phyloP scores from a whole-genome alignment of 1,140 invertebrate genomes.

The Rhizoglyphus robini region DNA sequence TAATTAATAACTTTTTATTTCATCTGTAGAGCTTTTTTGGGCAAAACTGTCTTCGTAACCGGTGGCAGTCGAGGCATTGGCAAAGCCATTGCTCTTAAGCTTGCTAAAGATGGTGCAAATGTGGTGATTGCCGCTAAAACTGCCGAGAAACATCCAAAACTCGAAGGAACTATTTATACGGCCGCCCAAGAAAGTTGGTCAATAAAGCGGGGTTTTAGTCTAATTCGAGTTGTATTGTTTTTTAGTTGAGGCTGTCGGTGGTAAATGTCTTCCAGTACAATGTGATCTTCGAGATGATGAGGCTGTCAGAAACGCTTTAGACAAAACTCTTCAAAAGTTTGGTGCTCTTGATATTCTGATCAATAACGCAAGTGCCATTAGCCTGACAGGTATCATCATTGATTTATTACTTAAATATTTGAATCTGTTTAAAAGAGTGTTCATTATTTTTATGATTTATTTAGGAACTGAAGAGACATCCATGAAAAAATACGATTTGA shows the following conservation, averaged over 20 bases:
- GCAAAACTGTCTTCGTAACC: slow-evolving; percentile 83
- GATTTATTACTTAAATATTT: too few species aligned
- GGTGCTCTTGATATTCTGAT: slow-evolving; percentile 89
- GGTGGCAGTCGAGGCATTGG: slow-evolving; percentile 95
- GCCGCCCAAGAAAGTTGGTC: slow-evolving; percentile 77
- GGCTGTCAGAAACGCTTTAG: slow-evolving; percentile 66
- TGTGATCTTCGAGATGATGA: slow-evolving; percentile 83
- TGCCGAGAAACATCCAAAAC: slow-evolving; percentile 83
- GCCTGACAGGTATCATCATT: slow-evolving; percentile 38
- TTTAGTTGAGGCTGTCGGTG: slow-evolving; percentile 77
- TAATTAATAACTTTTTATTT: neutral
- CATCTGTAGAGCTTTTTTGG: slow-evolving; percentile 47
- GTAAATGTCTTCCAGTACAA: slow-evolving; percentile 75
- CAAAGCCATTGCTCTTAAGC: slow-evolving; percentile 86
- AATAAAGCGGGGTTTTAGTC: neutral
- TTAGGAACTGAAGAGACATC: slow-evolving; percentile 60
- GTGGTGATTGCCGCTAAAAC: slow-evolving; percentile 91
- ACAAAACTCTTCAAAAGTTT: slow-evolving; percentile 74
- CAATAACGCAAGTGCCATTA: slow-evolving; percentile 95
- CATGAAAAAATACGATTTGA: slow-evolving; percentile 91
- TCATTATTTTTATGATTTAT: slow-evolving; percentile 39
- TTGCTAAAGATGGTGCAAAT: slow-evolving; percentile 85
- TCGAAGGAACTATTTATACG: slow-evolving; percentile 94
- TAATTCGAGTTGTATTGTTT: slow-evolving; percentile 25
- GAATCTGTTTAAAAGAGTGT: too few species aligned